phyloP scores from a whole-genome alignment of 2,797 vertebrate species.

The Tangara arthus region DNA sequence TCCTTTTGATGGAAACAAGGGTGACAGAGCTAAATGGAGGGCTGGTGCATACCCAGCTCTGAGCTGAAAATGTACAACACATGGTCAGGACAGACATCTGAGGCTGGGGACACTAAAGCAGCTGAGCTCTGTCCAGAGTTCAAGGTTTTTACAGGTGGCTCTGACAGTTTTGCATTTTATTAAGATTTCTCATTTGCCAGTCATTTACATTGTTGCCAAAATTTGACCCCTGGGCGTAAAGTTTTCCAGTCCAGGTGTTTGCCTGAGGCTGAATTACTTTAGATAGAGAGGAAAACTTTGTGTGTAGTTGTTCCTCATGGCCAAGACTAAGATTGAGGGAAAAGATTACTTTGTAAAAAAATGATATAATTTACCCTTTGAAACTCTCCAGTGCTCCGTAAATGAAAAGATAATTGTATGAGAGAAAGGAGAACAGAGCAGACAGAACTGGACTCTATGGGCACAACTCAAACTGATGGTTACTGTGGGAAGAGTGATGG shows the following conservation, averaged over 20 bases:
- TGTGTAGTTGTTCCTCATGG: background rate
- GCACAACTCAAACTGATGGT: background rate
- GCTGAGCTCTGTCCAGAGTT: background rate
- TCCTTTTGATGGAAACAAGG: background rate
- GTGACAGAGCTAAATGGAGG: background rate
- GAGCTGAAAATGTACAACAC: background rate
- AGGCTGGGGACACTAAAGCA: background rate
- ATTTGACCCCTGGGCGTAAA: constrained; percentile 5
- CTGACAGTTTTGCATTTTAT: background rate
- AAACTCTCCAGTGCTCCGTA: background rate
- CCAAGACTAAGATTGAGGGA: background rate
- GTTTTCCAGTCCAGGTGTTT: constrained; percentile 50
- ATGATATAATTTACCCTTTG: background rate
- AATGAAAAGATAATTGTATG: background rate
- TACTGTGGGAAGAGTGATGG: background rate
- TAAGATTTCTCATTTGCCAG: background rate
- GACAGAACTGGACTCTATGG: background rate
- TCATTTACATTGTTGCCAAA: constrained; percentile 9
- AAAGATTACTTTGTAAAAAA: background rate
- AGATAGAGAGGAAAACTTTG: background rate
- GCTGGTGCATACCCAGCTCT: background rate
- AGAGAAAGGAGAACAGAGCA: background rate
- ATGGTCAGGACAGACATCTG: fast-evolving
- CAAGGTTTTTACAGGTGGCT: constrained; percentile 9
- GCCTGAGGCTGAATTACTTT: constrained; percentile 22